Base-by-base conservation (phyloP, 2,797 vertebrate species). In the Simalia tracyae region DNA sequence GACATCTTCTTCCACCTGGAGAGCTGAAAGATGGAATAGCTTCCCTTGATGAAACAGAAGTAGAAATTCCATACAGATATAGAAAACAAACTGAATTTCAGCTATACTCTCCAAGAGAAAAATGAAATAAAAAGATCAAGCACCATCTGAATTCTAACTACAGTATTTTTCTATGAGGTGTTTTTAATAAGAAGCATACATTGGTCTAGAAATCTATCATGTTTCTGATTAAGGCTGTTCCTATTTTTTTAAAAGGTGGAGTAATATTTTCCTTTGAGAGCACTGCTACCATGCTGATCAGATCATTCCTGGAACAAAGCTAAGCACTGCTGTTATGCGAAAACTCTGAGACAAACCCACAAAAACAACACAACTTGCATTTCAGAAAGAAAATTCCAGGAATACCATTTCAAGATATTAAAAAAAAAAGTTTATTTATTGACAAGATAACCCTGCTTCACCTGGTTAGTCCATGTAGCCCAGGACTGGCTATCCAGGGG, bases 61-160 rank as follows among this genome's bases (percentile, higher is more conserved):
- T 63, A 66, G 90, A 93, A 93, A 94, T 90, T 88, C 90, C 81
- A 90, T 93, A 85, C 87, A 94, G 92, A 88, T 86, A 94, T 91
- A 84, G 91, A 90, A 93, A 95, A 95, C 87, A 90, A 93, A 93
- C 91, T 95, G 89, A 90, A 93, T 76, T 92, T 92, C 76, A 81
- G 89, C 72, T 87, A 81, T 31, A 66, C 46, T 92, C 68, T 85
- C 61, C 46, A 72, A 14, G 42, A 54, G 11, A 22, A 66, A 56
- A 93, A 46, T 24, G 17, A 86, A 61, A 2, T 61, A n/a, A 66
- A 90, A 89, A 72, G 5, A 42, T 8, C 31, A 89, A 59, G 57
- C 63, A 56, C 15, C 19, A 42, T 61, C 46, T 26, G 17, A 90
- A 88, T 56, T 72, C 50, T 68, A 88, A 54, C 42, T 86, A 19